Conservation (phyloP, 2,888 invertebrate species). For the Mythimna lalbum region DNA sequence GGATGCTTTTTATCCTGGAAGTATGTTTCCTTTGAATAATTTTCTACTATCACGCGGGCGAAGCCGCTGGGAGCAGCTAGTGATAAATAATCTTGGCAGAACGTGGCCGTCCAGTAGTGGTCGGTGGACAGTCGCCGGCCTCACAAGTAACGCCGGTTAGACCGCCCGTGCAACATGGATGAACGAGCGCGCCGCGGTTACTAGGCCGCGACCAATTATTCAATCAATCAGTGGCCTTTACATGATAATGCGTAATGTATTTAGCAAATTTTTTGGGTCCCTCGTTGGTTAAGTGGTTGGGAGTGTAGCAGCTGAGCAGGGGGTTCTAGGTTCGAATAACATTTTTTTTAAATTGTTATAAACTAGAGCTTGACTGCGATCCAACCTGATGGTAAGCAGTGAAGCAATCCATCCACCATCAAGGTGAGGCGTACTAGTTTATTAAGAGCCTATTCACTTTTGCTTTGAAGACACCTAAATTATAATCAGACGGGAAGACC, state of each 20-base stretch:
- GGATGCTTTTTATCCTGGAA: too few relatives aligned
- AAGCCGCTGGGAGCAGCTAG: too few relatives aligned
- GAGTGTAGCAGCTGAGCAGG: not conserved
- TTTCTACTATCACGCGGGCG: too few relatives aligned
- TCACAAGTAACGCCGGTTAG: slow-evolving; percentile 5
- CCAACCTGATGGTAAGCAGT: too few relatives aligned
- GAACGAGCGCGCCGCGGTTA: slow-evolving; percentile 11
- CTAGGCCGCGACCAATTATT: slow-evolving; percentile 40
- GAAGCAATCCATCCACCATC: too few relatives aligned
- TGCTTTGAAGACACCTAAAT: too few relatives aligned
- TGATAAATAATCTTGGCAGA: slow-evolving; percentile 12
- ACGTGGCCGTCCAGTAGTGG: not conserved
- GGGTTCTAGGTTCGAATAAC: not conserved
- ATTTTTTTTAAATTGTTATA: too few relatives aligned
- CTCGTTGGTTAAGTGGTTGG: not conserved
- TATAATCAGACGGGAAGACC: too few relatives aligned
- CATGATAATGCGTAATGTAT: slow-evolving; percentile 17
- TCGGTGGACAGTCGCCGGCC: not conserved
- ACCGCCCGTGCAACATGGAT: slow-evolving; percentile 32
- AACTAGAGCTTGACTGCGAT: too few relatives aligned
- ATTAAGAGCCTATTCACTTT: too few relatives aligned
- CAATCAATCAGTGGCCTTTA: slow-evolving; percentile 47
- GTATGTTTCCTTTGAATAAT: too few relatives aligned
- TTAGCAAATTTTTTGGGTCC: not conserved
- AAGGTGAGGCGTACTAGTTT: too few relatives aligned